Evolutionary conservation across 2,797 vertebrate species (phyloP), one percentile per base, ranked within the genome.

Genomic region (Pangasius larnaudii): DNA sequence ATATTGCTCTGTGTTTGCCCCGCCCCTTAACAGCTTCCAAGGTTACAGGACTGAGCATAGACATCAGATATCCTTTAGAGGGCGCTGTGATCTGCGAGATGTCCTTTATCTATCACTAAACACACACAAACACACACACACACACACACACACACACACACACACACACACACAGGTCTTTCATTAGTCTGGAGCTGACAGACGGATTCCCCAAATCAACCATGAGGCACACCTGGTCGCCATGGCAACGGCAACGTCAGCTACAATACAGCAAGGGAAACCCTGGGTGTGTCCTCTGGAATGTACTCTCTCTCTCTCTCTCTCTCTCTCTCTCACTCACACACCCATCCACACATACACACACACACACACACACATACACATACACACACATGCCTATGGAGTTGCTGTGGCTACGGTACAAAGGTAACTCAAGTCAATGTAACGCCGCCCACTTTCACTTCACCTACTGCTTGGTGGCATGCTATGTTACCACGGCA

Each of bases 271-370:
- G 46, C 74, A 46, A 86, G 85, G 85, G 75, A 86, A 79, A 19
- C 85, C 85, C 85, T 67, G 75, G 85, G 85, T 86, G 85, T 86
- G 85, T 79, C 61, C 75, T 77, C 42, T 33, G 84, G 84, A 85
- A 85, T 85, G 58, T 33, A 61, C 56, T 46, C 39, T 75, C 58
- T 74, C 56, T 8, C 84, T 77, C 61, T 49, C 13, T 65, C 39
- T 19, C 14, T 19, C 80, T 65, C 81, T 67, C 61, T 30, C 78
- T 58, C 51, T 56, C 39, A 10, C 69, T 24, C n/a, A 14, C n/a
- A 14, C 63, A 16, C 63, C 18, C 53, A 53, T 13, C 14, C 69
- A 24, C 69, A 9, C 69, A 18, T 14, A 33, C 65, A 16, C 63
- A 14, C 27, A 30, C 69, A 13, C 71, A 11, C 39, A 8, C 71